These are phyloP conservation scores for Phrynocephalus versicolor DNA, from an alignment of 2,113 vertebrate species.

Conservation along the genomic window DNA sequence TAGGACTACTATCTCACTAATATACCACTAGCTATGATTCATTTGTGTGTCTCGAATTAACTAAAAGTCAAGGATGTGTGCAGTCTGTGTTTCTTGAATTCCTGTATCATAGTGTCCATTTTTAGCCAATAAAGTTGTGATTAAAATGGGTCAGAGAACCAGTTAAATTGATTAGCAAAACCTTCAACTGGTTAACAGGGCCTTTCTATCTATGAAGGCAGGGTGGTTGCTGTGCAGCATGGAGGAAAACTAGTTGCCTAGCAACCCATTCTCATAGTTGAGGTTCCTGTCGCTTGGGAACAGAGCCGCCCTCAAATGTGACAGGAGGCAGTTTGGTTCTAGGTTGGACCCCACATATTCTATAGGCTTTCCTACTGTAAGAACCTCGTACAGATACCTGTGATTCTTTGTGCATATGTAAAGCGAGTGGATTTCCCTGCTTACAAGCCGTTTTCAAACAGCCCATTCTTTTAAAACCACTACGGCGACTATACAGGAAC, in stretches of 20 bases:
- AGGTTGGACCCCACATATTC: neutral
- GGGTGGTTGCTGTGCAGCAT: slow-evolving; percentile 1
- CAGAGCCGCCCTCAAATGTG: neutral
- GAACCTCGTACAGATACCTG: neutral
- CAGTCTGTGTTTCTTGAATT: neutral
- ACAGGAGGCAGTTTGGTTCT: slow-evolving; percentile 5
- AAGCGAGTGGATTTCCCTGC: neutral
- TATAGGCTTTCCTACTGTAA: too few species aligned
- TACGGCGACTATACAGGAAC: neutral
- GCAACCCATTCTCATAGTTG: slow-evolving; percentile 26
- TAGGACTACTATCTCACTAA: too few species aligned
- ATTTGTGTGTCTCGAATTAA: neutral
- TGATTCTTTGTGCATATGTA: neutral
- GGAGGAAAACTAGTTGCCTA: slow-evolving; percentile 35
- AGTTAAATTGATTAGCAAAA: slow-evolving; percentile 13
- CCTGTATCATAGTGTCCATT: neutral
- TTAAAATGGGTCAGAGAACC: slow-evolving; percentile 5
- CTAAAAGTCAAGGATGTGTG: neutral
- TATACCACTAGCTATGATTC: neutral
- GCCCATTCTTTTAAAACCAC: slow-evolving; percentile 26
- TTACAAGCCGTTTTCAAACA: slow-evolving; percentile 7
- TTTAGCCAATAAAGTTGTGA: neutral
- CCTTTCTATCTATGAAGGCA: neutral
- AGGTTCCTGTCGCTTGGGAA: slow-evolving; percentile 26
- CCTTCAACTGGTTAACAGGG: slow-evolving; percentile 18